Base-by-base conservation (phyloP, 2,888 invertebrate species). In the Pseudanteris insignis region DNA sequence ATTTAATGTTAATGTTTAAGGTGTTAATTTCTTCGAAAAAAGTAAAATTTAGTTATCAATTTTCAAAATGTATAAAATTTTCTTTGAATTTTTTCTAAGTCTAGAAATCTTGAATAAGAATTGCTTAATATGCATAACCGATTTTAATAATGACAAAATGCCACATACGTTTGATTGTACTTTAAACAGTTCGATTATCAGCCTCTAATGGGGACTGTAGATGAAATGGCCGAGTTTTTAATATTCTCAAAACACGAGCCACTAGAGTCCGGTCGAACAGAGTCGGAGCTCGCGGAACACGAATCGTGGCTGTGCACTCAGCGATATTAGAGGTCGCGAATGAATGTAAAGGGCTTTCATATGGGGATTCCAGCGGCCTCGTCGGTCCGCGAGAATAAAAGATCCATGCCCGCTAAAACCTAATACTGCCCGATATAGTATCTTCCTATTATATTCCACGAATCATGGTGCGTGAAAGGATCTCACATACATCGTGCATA, bases 311-410 rank as follows among this genome's bases (percentile, higher is more conserved):
- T 48, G 40, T 34, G 61, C 46, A 61, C 50, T 61, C 54, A 61
- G 55, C 38, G 30, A 50, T 61, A 61, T 55, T 61, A 54, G 61
- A 55, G 54, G 43, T 55, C 36, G 54, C 50, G 34, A 29, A 50
- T 44, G 50, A 61, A 61, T 55, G 55, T 32, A 61, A 55, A 61
- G 55, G 50, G 61, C 55, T 44, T 54, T 54, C 40, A 61, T 46
- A 53, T 41, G 29, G 47, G 34, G 53, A 24, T 60, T 28, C 36
- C n/a, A 40, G 46, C 38, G 44, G 38, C 41, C 44, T 36, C 48
- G 33, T n/a, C 30, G n/a, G 30, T 33, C 38, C 26, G 41, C 38
- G 26, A n/a, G 46, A 55, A 61, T 61, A 55, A 62, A 62, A 62
- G 62, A 55, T 59, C 46, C 53, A 59, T 50, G 29, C 25, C 24